A percentile compares a stretch with the other conserved stretches of the same genome.
These are phyloP conservation scores for Apus apus DNA, from an alignment of 2,113 vertebrate species.

Conservation along the genomic window DNA sequence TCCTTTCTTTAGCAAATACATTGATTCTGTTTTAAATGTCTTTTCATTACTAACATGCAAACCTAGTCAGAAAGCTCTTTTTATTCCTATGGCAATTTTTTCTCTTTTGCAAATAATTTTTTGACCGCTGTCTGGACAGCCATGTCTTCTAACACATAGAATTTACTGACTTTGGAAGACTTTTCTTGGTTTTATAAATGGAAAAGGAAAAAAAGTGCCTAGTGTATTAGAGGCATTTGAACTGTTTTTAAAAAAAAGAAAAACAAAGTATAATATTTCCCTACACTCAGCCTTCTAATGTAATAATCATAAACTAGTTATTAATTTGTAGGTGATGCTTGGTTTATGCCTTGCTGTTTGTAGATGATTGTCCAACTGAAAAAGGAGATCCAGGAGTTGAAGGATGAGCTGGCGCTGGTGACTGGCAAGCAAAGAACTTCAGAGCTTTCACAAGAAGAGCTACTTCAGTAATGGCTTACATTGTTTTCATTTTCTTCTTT, in stretches of 20 bases:
- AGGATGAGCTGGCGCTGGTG: slow-evolving; percentile 85
- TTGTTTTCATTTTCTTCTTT: not conserved
- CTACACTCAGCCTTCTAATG: not conserved
- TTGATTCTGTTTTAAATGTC: not conserved
- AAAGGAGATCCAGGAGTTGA: slow-evolving; percentile 87
- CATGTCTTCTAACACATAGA: not conserved
- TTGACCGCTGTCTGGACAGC: not conserved
- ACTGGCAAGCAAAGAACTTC: slow-evolving; percentile 84
- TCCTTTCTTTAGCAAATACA: not conserved
- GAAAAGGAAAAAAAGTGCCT: not conserved
- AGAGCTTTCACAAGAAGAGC: slow-evolving; percentile 83
- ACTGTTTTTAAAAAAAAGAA: not conserved
- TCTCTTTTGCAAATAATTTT: not conserved
- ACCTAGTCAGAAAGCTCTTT: not conserved
- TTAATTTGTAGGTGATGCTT: slow-evolving; percentile 3
- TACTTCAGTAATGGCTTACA: slow-evolving; percentile 78
- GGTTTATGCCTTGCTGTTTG: slow-evolving; percentile 40
- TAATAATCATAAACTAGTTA: not conserved
- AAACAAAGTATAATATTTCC: not conserved
- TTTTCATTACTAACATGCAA: not conserved
- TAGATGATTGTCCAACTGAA: slow-evolving; percentile 87
- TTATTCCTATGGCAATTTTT: not conserved
- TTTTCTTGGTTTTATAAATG: not conserved
- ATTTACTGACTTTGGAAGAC: not conserved
- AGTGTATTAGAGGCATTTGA: not conserved